A percentile compares a stretch with the other conserved stretches of the same genome.
Conservation (phyloP, 2,888 invertebrate species). For the Schizaphis graminum region DNA sequence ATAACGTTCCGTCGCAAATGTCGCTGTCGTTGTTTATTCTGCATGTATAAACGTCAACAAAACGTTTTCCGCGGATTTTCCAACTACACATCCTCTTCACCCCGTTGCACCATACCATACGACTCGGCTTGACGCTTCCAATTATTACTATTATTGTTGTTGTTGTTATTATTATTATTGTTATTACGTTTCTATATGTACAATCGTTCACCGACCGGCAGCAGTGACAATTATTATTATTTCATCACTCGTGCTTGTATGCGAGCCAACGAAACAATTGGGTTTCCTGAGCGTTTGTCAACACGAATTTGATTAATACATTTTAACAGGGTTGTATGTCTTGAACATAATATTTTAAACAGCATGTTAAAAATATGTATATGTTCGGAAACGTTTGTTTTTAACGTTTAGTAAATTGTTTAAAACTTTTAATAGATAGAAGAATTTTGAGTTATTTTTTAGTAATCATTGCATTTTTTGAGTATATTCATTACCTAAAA, state of each 20-base stretch:
- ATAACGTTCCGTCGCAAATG: neutral
- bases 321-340: slow-evolving; percentile 1
- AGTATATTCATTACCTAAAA: neutral
- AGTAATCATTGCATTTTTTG: neutral
- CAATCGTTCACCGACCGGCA: slow-evolving; percentile 3
- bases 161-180: neutral
- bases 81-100: neutral
- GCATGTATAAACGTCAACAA: neutral
- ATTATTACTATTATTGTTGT: neutral
- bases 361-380: neutral
- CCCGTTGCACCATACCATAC: neutral
- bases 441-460: neutral
- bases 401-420: neutral
- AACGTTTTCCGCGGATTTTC: slow-evolving; percentile 27
- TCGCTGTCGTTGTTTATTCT: neutral
- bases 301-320: slow-evolving; percentile 39
- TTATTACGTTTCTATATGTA: slow-evolving; percentile 3
- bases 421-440: neutral
- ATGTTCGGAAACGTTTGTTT: neutral
- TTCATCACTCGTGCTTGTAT: neutral
- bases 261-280: slow-evolving; percentile 9
- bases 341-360: neutral
- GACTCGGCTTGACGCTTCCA: neutral
- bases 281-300: slow-evolving; percentile 33
- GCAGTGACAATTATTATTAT: slow-evolving; percentile 23